Evolutionary conservation across 2,888 invertebrate species (phyloP), one percentile per base, ranked within the genome.

Genomic region (Drosophila lutescens): DNA sequence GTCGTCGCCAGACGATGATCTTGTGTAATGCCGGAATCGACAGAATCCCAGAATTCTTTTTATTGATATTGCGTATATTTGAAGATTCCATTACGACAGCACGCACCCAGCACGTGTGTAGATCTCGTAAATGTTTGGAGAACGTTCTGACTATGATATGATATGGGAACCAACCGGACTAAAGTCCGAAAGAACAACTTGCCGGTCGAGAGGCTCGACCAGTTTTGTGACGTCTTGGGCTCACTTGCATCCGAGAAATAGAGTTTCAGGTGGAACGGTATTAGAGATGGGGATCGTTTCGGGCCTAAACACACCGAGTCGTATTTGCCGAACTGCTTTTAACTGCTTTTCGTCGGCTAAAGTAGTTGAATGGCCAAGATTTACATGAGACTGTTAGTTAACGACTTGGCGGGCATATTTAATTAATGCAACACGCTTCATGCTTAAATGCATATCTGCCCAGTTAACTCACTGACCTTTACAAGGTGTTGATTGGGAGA

Each of bases 331-430:
- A 76, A 72, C 78, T 72, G 74, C 78, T 74, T 76, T 44, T 15
- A 77, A 76, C 80, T 76, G 80, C 75, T 60, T 76, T 68, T 55
- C 32, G 67, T 51, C 44, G 72, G 75, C 60, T 70, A 20, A 15
- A 1, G 55, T 23, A 32, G 53, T 55, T 20, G 38, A 36, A 56
- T 63, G 47, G 50, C 43, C 59, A 69, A 65, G 70, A 55, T 61
- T 60, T 68, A 58, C 59, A 71, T 76, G 40, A 62, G 55, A 56
- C 53, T 49, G 46, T 68, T 70, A 60, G 47, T 59, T 53, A 50
- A 63, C 73, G 49, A 65, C 38, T 46, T 47, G 55, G 50, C 53
- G 59, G 53, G 56, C 17, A 50, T 53, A 47, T 60, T 58, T 76
- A 56, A 76, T 71, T 71, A 74, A 71, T 76, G 60, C 63, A 69